phyloP scores from a whole-genome alignment of 2,797 vertebrate genomes.

The Lepilemur septentrionalis region DNA sequence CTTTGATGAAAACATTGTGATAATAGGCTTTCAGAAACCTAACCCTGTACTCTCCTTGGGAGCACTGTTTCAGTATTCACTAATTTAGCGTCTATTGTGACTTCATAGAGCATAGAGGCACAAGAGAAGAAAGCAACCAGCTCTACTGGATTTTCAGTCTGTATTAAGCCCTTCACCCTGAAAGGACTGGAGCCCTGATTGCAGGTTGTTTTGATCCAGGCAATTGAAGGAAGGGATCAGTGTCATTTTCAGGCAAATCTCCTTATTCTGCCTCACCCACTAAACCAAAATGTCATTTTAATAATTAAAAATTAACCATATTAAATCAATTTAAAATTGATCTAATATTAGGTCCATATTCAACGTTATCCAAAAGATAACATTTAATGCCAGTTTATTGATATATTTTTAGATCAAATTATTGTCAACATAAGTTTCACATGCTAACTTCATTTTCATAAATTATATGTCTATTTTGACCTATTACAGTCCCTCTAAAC shows the following conservation, averaged over 20 bases:
- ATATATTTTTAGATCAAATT: background rate
- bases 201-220: background rate
- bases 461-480: background rate
- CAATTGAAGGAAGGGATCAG: background rate
- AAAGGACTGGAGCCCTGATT: background rate
- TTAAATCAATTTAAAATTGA: background rate
- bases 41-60: background rate
- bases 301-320: background rate
- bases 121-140: background rate
- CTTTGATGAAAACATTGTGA: background rate
- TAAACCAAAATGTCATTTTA: background rate
- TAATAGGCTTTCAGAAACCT: background rate
- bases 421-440: background rate
- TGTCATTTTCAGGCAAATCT: background rate
- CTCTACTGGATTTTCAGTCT: background rate
- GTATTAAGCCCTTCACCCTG: background rate
- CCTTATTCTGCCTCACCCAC: background rate
- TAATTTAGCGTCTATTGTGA: too few species aligned
- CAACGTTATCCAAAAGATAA: background rate
- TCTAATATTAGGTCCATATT: background rate
- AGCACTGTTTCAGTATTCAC: background rate
- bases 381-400: background rate
- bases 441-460: background rate
- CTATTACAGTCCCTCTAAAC: background rate
- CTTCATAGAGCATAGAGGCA: background rate